Percentiles rank a stretch among this genome's conserved stretches.
These are phyloP conservation scores for Dicyrtoma fusca DNA, from an alignment of 2,888 invertebrate species.

Conservation along the genomic window DNA sequence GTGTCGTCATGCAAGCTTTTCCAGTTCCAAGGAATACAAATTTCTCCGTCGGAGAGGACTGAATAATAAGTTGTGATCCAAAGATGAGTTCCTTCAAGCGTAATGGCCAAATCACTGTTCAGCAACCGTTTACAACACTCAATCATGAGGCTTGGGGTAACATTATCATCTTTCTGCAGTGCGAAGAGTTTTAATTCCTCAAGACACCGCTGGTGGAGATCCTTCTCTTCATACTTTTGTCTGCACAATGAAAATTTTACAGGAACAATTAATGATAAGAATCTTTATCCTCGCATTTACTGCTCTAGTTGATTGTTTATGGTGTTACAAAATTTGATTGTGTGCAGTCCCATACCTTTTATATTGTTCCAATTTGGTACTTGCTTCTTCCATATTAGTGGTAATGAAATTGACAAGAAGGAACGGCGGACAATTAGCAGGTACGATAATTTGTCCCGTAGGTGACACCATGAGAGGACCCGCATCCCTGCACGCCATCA, in stretches of 20 bases:
- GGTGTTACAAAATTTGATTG: constrained; percentile 25
- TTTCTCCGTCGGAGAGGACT: constrained; percentile 83
- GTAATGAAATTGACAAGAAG: constrained; percentile 82
- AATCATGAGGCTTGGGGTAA: constrained; percentile 88
- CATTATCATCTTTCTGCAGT: constrained; percentile 86
- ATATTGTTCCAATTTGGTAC: constrained; percentile 72
- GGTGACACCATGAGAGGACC: constrained; percentile 92
- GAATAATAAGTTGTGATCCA: constrained; percentile 90
- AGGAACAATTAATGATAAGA: neutral
- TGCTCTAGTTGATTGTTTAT: neutral
- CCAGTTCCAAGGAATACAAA: constrained; percentile 94
- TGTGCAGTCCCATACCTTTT: no score
- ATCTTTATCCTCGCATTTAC: neutral
- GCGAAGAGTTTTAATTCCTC: constrained; percentile 70
- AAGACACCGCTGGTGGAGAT: constrained; percentile 69
- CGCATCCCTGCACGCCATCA: constrained; percentile 72
- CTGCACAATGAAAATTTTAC: constrained; percentile 60
- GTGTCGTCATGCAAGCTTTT: constrained; percentile 58
- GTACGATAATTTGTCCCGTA: constrained; percentile 90
- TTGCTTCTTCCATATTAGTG: constrained; percentile 75
- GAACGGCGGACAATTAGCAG: constrained; percentile 86
- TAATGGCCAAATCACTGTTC: constrained; percentile 60
- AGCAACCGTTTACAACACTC: constrained; percentile 76
- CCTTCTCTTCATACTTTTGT: constrained; percentile 78
- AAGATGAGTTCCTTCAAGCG: constrained; percentile 71